Evolutionary conservation across 1,140 invertebrate species (phyloP).

Genomic region (Drosophila sturtevanti): DNA sequence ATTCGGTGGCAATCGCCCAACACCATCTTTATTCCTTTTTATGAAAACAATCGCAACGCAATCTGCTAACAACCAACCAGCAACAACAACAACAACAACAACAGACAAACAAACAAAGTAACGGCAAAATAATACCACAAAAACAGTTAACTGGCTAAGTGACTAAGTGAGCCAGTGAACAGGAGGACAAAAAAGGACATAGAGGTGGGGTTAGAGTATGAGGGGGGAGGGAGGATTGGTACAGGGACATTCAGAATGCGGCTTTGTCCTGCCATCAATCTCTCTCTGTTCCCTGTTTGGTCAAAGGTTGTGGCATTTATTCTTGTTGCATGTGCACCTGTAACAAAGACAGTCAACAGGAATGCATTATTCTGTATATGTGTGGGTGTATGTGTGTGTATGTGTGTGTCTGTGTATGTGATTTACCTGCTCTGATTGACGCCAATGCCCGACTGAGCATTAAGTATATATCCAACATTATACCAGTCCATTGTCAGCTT

Average conservation of each 20-base stretch:
- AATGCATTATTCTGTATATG: not conserved
- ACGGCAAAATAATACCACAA: constrained; percentile 57
- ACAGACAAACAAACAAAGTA: constrained; percentile 42
- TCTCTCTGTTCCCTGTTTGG: not conserved
- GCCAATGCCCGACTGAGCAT: constrained; percentile 1
- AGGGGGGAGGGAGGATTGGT: too few species aligned
- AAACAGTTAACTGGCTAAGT: constrained; percentile 69
- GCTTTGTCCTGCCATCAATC: constrained; percentile 3
- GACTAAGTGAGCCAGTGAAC: constrained; percentile 30
- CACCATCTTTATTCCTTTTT: constrained; percentile 68
- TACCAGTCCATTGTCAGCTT: not conserved
- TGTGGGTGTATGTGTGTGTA: not conserved
- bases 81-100: constrained; percentile 40
- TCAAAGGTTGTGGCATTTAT: not conserved
- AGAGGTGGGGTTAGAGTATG: too few species aligned
- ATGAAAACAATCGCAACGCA: constrained; percentile 67
- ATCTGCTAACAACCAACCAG: constrained; percentile 57
- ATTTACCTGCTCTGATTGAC: constrained; percentile 1
- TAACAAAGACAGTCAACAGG: not conserved
- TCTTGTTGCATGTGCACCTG: not conserved
- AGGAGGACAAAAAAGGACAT: not conserved
- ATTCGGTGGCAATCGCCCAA: constrained; percentile 53
- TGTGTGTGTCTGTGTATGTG: not conserved
- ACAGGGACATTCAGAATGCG: not conserved
- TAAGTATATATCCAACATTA: not conserved